Conservation (phyloP, 2,113 vertebrate species). For the Pagrus major region DNA sequence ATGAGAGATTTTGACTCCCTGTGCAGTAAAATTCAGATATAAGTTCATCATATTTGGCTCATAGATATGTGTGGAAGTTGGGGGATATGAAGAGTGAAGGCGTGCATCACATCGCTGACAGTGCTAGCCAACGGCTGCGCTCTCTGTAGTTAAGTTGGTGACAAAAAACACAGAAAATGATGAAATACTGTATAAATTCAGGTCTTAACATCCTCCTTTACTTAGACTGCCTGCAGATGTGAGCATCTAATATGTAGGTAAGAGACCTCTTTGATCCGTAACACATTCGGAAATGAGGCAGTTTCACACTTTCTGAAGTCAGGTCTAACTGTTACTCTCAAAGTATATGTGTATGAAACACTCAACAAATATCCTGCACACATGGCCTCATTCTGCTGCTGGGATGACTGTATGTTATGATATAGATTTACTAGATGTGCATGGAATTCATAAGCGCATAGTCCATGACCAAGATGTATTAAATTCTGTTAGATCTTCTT, state of each 20-base stretch:
- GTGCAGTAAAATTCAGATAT: constrained; percentile 48
- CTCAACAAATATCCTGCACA: neutral
- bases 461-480: constrained; percentile 13
- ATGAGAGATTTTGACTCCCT: constrained; percentile 48
- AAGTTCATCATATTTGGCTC: constrained; percentile 52
- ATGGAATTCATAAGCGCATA: constrained; percentile 10
- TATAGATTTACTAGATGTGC: neutral
- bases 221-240: constrained; percentile 31
- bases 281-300: constrained; percentile 1
- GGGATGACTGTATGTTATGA: neutral
- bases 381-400: neutral
- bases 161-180: constrained; percentile 30
- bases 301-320: neutral
- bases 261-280: neutral
- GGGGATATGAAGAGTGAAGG: constrained; percentile 41
- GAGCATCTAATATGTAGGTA: neutral
- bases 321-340: neutral
- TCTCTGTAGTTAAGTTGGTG: neutral
- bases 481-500: constrained; percentile 14
- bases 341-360: constrained; percentile 21
- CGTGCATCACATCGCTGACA: constrained; percentile 24
- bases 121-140: constrained; percentile 19
- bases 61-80: constrained; percentile 64
- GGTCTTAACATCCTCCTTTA: neutral
- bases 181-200: constrained; percentile 22